Evolutionary conservation across 2,797 vertebrate species (phyloP).

Genomic region (Ambastaia sidthimunki): DNA sequence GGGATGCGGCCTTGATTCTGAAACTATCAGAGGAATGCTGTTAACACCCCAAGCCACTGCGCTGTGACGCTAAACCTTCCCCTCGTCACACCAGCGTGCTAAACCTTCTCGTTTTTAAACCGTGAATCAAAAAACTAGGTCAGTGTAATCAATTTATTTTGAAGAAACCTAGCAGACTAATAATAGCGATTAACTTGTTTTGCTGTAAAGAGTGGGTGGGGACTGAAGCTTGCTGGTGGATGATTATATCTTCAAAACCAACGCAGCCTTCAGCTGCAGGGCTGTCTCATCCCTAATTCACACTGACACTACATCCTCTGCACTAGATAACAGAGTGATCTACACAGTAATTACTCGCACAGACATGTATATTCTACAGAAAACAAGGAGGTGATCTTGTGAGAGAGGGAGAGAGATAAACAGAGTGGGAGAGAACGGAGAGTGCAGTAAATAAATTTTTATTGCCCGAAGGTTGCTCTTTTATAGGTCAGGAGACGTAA

Average conservation of each 20-base stretch:
- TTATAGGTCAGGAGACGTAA: slow-evolving; percentile 2
- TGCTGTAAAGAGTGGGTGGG: slow-evolving; percentile 34
- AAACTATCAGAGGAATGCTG: background rate
- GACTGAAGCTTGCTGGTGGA: background rate
- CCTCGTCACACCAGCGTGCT: slow-evolving; percentile 9
- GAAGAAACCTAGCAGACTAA: slow-evolving; percentile 54
- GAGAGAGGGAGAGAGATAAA: background rate
- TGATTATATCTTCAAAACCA: slow-evolving; percentile 59
- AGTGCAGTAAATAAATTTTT: background rate
- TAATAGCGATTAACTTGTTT: slow-evolving; percentile 55
- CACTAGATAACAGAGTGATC: slow-evolving; percentile 54
- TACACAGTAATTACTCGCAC: slow-evolving; percentile 44
- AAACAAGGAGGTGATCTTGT: slow-evolving; percentile 22
- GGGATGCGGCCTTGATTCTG: slow-evolving; percentile 12
- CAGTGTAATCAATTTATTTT: slow-evolving; percentile 64
- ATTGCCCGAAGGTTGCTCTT: slow-evolving; percentile 8
- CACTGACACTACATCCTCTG: slow-evolving; percentile 53
- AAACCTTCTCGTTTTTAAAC: slow-evolving; percentile 4
- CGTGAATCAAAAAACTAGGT: slow-evolving; percentile 57
- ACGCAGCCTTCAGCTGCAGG: slow-evolving; percentile 53
- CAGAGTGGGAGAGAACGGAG: background rate
- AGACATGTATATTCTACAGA: slow-evolving; percentile 49
- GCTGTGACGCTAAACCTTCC: background rate
- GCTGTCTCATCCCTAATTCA: slow-evolving; percentile 55
- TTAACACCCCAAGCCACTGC: slow-evolving; percentile 1